Percentiles rank a stretch among this genome's conserved stretches.
These are phyloP conservation scores for Malurus alboscapulatus DNA, from an alignment of 2,113 vertebrate species.

Conservation along the genomic window DNA sequence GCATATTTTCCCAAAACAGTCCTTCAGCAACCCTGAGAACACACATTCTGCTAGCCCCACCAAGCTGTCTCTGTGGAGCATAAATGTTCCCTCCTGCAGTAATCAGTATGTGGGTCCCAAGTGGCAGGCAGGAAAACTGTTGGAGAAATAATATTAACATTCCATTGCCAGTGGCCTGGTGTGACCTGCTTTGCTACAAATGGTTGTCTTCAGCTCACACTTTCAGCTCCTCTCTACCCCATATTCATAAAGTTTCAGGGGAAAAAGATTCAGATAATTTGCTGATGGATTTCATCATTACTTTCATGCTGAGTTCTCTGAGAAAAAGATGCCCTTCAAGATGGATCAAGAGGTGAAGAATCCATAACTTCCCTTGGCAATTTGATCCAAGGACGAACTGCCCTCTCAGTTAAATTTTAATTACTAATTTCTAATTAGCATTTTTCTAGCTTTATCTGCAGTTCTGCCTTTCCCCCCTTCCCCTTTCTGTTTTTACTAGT, in stretches of 20 bases:
- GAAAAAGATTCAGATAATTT: neutral
- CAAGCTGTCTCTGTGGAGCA: neutral
- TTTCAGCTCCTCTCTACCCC: neutral
- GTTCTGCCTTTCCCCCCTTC: neutral
- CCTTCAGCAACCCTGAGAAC: neutral
- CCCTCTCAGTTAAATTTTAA: neutral
- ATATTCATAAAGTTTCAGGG: neutral
- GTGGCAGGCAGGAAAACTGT: neutral
- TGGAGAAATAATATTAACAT: neutral
- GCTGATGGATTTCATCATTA: neutral
- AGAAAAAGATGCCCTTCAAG: neutral
- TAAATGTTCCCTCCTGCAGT: neutral
- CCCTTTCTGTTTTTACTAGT: neutral
- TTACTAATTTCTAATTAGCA: neutral
- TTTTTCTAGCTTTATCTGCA: neutral
- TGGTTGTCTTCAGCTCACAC: neutral
- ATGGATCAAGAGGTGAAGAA: neutral
- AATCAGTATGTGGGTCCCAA: neutral
- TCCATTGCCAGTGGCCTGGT: neutral
- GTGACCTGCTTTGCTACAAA: neutral
- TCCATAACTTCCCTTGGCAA: neutral
- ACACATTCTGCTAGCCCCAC: neutral
- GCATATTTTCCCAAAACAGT: neutral
- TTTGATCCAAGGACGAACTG: neutral
- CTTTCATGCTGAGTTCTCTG: neutral